phyloP scores from a whole-genome alignment of 2,113 vertebrate genomes.

The Oncorhynchus mykiss region DNA sequence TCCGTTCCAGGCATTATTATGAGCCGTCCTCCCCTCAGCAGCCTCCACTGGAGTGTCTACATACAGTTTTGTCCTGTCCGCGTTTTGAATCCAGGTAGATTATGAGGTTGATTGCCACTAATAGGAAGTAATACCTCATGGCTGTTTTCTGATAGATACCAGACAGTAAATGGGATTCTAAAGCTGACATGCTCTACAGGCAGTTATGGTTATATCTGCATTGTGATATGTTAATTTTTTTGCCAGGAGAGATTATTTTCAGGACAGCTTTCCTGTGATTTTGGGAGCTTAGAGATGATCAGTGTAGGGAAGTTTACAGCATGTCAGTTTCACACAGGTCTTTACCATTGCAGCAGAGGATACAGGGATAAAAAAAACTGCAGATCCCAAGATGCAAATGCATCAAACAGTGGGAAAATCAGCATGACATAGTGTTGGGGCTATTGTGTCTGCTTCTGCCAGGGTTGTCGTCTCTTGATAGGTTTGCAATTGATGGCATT shows the following conservation, averaged over 20 bases:
- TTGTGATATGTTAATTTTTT: background rate
- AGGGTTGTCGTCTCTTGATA: conserved; percentile 1
- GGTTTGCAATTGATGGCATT: conserved; percentile 7
- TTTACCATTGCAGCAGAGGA: conserved; percentile 18
- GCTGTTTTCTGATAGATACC: no score
- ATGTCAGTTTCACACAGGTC: conserved; percentile 5
- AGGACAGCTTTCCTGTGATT: background rate
- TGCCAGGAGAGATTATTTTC: background rate
- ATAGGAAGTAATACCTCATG: no score
- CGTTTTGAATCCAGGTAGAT: background rate
- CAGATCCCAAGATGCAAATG: conserved; percentile 15
- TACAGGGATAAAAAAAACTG: conserved; percentile 25
- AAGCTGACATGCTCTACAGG: background rate
- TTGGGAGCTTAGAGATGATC: background rate
- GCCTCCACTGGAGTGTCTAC: no score
- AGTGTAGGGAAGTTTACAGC: background rate
- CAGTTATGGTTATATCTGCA: no score
- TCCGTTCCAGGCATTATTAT: no score
- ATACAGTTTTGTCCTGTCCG: background rate
- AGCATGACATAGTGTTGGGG: background rate
- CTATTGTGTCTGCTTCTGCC: conserved; percentile 4
- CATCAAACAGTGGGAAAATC: conserved; percentile 15
- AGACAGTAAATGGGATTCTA: no score
- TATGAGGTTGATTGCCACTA: background rate
- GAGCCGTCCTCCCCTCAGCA: no score